These are phyloP conservation scores for Aurelia aurita DNA, from an alignment of 30 jellyfish, hydroid and myxozoan species.

Conservation along the genomic window DNA sequence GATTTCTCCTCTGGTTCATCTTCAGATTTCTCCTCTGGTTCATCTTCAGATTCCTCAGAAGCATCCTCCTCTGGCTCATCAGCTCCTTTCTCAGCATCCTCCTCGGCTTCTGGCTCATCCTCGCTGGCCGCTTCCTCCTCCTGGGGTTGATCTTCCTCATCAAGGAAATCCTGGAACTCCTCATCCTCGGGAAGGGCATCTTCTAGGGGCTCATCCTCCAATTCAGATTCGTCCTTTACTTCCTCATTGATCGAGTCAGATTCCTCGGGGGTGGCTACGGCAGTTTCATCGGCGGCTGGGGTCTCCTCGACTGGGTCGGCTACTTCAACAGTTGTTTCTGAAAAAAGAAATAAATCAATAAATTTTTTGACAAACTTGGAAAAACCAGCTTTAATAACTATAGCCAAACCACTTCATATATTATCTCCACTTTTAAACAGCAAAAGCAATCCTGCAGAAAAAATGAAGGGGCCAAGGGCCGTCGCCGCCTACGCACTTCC, in stretches of 20 bases:
- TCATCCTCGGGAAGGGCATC: slow-evolving; percentile 78
- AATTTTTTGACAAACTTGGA: too few relatives aligned
- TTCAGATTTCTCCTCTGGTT: slow-evolving; percentile 36
- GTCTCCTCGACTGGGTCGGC: background rate
- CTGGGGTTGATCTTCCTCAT: slow-evolving; percentile 29
- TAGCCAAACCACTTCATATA: too few relatives aligned
- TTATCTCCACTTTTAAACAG: too few relatives aligned
- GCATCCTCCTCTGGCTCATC: slow-evolving; percentile 6
- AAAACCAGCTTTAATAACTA: too few relatives aligned
- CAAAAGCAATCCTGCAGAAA: too few relatives aligned
- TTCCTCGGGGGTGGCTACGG: slow-evolving; percentile 44
- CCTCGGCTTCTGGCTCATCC: slow-evolving; percentile 34
- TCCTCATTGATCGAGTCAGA: slow-evolving; percentile 39
- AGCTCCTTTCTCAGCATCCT: background rate
- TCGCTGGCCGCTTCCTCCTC: slow-evolving; percentile 51
- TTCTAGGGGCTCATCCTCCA: slow-evolving; percentile 49
- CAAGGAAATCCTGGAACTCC: slow-evolving; percentile 58
- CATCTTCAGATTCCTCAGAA: slow-evolving; percentile 2
- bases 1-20: slow-evolving; percentile 15
- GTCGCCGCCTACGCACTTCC: too few relatives aligned
- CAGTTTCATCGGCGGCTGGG: slow-evolving; percentile 34
- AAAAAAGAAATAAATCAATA: background rate
- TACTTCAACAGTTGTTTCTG: background rate
- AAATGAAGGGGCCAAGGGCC: too few relatives aligned
- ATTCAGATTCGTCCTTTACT: slow-evolving; percentile 39